A percentile compares a stretch with the other conserved stretches of the same genome.
These are phyloP conservation scores for Psephotus haematonotus DNA, from an alignment of 2,113 vertebrate genomes.

Conservation along the genomic window DNA sequence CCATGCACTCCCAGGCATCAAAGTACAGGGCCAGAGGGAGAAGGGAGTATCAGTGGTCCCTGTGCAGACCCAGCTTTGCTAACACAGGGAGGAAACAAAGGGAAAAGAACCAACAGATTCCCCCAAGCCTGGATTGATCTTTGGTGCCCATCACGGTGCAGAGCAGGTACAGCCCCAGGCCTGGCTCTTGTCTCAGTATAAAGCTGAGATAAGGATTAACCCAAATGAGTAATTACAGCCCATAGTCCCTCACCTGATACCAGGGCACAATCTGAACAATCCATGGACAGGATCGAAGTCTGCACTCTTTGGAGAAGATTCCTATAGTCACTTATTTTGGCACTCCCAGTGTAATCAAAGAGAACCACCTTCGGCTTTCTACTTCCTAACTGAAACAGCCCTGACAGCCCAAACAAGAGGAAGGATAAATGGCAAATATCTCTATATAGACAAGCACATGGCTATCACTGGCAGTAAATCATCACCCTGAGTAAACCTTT, in stretches of 20 bases:
- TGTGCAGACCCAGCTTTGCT: neutral
- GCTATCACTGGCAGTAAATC: neutral
- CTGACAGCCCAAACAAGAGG: neutral
- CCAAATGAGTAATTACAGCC: neutral
- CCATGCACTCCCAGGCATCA: neutral
- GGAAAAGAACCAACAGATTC: neutral
- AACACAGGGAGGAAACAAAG: neutral
- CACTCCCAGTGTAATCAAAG: fast-evolving
- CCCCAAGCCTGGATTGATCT: neutral
- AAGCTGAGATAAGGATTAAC: neutral
- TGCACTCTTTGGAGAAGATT: neutral
- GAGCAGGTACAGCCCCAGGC: neutral
- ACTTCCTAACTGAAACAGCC: neutral
- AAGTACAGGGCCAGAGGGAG: neutral
- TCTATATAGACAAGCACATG: neutral
- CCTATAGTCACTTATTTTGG: neutral
- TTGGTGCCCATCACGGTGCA: neutral
- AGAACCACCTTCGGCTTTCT: neutral
- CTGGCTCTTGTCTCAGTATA: neutral
- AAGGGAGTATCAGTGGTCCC: neutral
- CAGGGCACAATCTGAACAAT: fast-evolving
- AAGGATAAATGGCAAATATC: neutral
- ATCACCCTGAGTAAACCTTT: neutral
- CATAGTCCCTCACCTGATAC: fast-evolving
- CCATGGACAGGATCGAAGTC: neutral